These are phyloP conservation scores for Piaya cayana DNA, from an alignment of 2,113 vertebrate species.

Conservation along the genomic window DNA sequence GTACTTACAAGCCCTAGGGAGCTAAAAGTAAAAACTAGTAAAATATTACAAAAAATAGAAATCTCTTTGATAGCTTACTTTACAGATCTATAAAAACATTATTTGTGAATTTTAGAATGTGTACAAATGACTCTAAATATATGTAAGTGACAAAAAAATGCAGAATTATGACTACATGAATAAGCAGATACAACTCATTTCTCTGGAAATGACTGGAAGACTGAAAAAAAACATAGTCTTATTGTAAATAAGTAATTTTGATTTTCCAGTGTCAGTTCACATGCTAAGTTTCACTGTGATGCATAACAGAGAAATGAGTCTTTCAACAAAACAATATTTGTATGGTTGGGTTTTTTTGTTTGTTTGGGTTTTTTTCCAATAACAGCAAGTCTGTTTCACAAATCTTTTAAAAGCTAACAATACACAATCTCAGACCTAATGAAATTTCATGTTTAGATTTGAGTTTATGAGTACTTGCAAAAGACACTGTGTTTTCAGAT, in stretches of 20 bases:
- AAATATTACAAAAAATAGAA: not conserved
- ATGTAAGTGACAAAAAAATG: not conserved
- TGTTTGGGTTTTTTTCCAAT: not conserved
- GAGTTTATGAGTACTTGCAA: not conserved
- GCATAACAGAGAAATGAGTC: not conserved
- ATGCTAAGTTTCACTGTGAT: not conserved
- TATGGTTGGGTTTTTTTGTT: not conserved
- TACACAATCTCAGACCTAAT: not conserved
- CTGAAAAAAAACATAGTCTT: not conserved
- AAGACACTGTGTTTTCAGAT: not conserved
- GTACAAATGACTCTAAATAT: not conserved
- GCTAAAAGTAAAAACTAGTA: not conserved
- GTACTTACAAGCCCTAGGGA: not conserved
- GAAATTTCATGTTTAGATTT: not conserved
- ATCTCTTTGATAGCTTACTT: not conserved
- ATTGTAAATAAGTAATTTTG: not conserved
- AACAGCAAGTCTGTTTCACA: not conserved
- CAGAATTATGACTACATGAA: not conserved
- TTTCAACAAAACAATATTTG: not conserved
- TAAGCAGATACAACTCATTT: not conserved
- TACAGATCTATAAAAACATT: not conserved
- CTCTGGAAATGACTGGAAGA: not conserved
- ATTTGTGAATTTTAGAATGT: not conserved
- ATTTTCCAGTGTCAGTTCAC: not conserved
- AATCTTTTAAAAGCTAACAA: not conserved